phyloP scores from a whole-genome alignment of 2,113 vertebrate genomes.

The Haemorhous mexicanus region DNA sequence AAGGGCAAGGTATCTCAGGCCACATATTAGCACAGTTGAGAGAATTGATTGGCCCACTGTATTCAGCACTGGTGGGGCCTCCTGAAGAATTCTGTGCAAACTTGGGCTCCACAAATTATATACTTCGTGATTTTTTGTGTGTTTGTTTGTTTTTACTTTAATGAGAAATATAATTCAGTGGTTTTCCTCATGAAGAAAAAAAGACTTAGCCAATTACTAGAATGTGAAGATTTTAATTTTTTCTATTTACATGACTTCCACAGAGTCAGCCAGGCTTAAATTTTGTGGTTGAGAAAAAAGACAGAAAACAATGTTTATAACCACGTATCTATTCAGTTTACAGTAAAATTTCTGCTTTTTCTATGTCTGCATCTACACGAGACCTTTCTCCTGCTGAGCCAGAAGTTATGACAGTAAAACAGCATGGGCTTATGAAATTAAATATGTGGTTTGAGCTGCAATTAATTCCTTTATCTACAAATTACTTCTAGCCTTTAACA shows the following conservation, averaged over 20 bases:
- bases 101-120: background rate
- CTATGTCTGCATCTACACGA: background rate
- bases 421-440: background rate
- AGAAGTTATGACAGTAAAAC: background rate
- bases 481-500: background rate
- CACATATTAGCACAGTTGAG: background rate
- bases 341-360: background rate
- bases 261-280: background rate
- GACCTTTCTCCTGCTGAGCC: background rate
- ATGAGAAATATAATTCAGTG: background rate
- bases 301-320: background rate
- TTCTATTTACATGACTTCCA: background rate
- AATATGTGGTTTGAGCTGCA: background rate
- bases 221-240: background rate
- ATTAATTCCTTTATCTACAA: background rate
- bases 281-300: background rate
- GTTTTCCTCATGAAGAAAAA: background rate
- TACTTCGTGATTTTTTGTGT: background rate
- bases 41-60: background rate
- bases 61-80: background rate
- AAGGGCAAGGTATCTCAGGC: background rate
- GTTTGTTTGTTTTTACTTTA: background rate
- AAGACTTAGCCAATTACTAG: background rate
- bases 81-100: background rate
- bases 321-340: background rate